These are phyloP conservation scores for Eonycteris spelaea DNA, from an alignment of 2,113 vertebrate genomes.

Conservation along the genomic window DNA sequence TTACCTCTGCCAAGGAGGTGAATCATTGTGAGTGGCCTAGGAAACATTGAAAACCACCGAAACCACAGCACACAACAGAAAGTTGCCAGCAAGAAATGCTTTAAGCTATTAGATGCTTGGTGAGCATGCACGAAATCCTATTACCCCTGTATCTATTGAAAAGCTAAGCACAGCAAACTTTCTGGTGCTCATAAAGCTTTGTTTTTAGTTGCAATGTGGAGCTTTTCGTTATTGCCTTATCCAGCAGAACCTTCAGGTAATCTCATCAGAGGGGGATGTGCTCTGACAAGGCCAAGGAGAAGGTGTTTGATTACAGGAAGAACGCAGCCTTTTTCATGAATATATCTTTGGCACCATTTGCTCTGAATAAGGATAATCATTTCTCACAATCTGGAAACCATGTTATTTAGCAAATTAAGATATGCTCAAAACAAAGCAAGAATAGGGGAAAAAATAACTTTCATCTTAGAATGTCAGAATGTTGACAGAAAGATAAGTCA, in stretches of 20 bases:
- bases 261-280: neutral
- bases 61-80: constrained; percentile 13
- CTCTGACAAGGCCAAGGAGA: neutral
- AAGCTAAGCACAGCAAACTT: neutral
- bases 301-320: neutral
- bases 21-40: constrained; percentile 51
- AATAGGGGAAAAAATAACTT: neutral
- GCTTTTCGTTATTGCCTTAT: neutral
- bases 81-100: constrained; percentile 42
- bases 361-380: constrained; percentile 20
- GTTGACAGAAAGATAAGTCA: neutral
- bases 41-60: constrained; percentile 58
- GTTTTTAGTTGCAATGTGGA: neutral
- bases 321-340: neutral
- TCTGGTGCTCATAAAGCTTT: neutral
- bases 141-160: neutral
- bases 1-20: constrained; percentile 52
- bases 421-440: constrained; percentile 40
- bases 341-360: neutral
- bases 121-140: constrained; percentile 53
- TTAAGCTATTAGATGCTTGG: constrained; percentile 57
- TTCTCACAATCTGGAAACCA: constrained; percentile 19
- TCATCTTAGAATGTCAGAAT: neutral
- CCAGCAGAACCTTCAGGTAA: neutral
- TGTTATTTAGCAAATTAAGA: constrained; percentile 55